Evolutionary conservation across 1,140 invertebrate species (phyloP).

Genomic region (Eriosoma lanigerum): DNA sequence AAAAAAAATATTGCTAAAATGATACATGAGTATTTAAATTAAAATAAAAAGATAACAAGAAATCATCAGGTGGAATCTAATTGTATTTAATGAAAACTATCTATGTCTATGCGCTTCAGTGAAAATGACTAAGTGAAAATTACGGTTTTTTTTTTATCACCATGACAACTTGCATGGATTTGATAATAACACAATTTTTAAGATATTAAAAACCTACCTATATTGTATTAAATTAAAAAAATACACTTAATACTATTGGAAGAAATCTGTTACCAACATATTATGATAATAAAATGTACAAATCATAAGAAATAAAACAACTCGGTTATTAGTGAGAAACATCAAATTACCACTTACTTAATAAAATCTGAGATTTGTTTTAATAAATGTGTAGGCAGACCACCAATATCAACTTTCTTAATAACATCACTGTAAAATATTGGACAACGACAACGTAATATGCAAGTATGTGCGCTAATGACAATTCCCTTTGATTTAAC

Average conservation of each 20-base stretch:
- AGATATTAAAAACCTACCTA: too few species aligned
- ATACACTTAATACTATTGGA: too few species aligned
- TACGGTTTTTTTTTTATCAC: slow-evolving; percentile 11
- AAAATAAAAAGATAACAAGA: slow-evolving; percentile 5
- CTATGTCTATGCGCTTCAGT: slow-evolving; percentile 23
- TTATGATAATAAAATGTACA: neutral
- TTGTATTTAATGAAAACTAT: slow-evolving; percentile 14
- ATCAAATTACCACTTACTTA: slow-evolving; percentile 21
- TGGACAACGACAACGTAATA: slow-evolving; percentile 45
- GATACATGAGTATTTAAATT: neutral
- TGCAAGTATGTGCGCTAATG: slow-evolving; percentile 23
- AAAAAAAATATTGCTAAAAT: neutral
- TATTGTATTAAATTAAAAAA: too few species aligned
- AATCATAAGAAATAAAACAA: neutral
- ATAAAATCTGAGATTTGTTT: slow-evolving; percentile 33
- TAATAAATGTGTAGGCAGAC: slow-evolving; percentile 35
- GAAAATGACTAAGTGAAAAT: slow-evolving; percentile 35
- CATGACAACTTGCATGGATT: slow-evolving; percentile 27
- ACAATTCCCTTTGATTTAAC: slow-evolving; percentile 40
- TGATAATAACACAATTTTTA: neutral
- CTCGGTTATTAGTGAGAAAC: neutral
- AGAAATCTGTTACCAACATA: too few species aligned
- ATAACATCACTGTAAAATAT: slow-evolving; percentile 31
- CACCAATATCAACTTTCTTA: slow-evolving; percentile 28
- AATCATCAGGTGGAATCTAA: slow-evolving; percentile 41